Evolutionary conservation across 2,113 vertebrate species (phyloP), one percentile per base, ranked within the genome.

Genomic region (Terrapene triunguis): DNA sequence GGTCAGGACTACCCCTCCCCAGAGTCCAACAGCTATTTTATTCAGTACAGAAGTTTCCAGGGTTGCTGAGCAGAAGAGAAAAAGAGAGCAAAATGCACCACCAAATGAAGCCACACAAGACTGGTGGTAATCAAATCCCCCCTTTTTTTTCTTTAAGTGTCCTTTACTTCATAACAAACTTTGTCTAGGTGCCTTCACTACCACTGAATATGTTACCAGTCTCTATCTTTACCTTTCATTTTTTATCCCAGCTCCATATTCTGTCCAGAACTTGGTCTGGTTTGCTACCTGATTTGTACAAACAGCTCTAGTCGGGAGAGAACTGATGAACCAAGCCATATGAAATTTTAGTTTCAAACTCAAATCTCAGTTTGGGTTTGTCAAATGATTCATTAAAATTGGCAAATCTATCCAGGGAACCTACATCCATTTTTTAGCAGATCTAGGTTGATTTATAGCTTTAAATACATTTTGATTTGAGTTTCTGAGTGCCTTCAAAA

Each of bases 361-460:
- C 54, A 14, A 85, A 96, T 78, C 13, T 88, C 84, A 21, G 82
- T 44, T 55, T 83, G 59, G 8, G 50, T 82, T 91, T 16, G 1
- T 76, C 89, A 93, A 27, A 38, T 51, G 88, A 24, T 65, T 80
- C 86, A 89, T 94, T 96, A 96, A 69, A 88, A 89, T 89, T 96
- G 91, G 59, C 91, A 62, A 87, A 81, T 50, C 27, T 79, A 87
- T 91, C 11, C 86, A 89, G 62, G 54, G 32, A 83, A 12, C 35
- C 24, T 44, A 47, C 22, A 93, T 82, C 27, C 2, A 1, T 87
- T 94, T 90, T 90, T 50, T 44, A 83, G 78, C 95, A 72, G 38
- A 3, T 27, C 2, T 17, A 55, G n/a, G 91, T 81, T 82, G 84
- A 97, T 94, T 90, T 79, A 89, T 53, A 94, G 87, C 89, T 91